phyloP scores from a whole-genome alignment of 1,140 invertebrate species.

The Aphaenogaster ashmeadi region DNA sequence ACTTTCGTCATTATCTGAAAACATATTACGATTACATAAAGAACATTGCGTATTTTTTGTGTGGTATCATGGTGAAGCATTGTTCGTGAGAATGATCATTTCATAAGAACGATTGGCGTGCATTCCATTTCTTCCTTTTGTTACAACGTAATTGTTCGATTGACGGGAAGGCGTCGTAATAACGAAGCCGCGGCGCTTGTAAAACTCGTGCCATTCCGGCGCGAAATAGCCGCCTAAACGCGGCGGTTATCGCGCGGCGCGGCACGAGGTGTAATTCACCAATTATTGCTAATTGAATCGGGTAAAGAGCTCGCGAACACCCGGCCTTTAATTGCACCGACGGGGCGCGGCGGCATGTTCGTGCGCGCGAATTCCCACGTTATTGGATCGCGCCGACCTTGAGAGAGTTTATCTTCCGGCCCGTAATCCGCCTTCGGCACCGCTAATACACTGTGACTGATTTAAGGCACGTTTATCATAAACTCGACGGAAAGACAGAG shows the following conservation, averaged over 20 bases:
- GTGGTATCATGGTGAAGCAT: not conserved
- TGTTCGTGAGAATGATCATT: slow-evolving; percentile 3
- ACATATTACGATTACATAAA: not conserved
- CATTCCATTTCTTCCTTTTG: slow-evolving; percentile 26
- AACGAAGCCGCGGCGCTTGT: not conserved
- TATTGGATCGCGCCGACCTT: slow-evolving; percentile 62
- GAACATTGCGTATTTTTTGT: not conserved
- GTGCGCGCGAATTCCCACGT: slow-evolving; percentile 67
- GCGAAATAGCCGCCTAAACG: slow-evolving; percentile 29
- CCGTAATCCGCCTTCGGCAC: slow-evolving; percentile 59
- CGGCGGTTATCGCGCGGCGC: slow-evolving; percentile 30
- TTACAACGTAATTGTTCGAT: slow-evolving; percentile 33
- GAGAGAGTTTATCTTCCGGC: slow-evolving; percentile 46
- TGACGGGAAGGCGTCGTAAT: slow-evolving; percentile 17
- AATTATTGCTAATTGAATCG: slow-evolving; percentile 76
- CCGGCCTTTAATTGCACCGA: slow-evolving; percentile 69
- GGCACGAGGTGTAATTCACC: slow-evolving; percentile 64
- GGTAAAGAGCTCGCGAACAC: slow-evolving; percentile 19
- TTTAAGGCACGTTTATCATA: slow-evolving; percentile 71
- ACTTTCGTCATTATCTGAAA: not conserved
- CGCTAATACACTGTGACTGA: slow-evolving; percentile 69
- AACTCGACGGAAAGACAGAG: slow-evolving; percentile 39
- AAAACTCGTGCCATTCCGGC: slow-evolving; percentile 33
- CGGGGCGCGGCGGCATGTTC: slow-evolving; percentile 31
- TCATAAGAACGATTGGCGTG: not conserved